These are phyloP conservation scores for Vireo griseus DNA, from an alignment of 2,797 vertebrate species.

Conservation along the genomic window DNA sequence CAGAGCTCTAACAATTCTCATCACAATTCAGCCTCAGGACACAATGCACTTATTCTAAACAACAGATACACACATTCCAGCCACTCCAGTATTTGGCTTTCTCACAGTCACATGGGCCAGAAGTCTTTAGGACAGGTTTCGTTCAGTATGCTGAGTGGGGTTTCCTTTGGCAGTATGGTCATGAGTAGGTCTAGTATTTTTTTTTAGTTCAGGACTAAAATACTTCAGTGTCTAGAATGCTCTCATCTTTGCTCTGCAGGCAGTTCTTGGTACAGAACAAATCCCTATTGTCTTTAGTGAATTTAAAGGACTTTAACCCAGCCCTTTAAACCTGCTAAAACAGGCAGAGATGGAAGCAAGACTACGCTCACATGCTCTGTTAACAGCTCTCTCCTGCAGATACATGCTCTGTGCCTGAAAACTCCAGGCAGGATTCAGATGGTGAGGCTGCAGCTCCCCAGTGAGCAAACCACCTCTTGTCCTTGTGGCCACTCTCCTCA, in stretches of 20 bases:
- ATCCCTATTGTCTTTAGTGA: neutral
- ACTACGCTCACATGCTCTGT: slow-evolving; percentile 43
- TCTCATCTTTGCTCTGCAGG: neutral
- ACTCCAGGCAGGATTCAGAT: slow-evolving; percentile 23
- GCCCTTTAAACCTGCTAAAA: slow-evolving; percentile 32
- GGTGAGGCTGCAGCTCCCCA: slow-evolving; percentile 20
- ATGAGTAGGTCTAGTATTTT: neutral
- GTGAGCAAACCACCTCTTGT: slow-evolving; percentile 29
- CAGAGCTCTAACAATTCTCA: neutral
- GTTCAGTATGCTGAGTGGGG: neutral
- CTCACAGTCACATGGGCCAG: neutral
- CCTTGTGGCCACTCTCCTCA: neutral
- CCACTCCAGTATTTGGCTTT: neutral
- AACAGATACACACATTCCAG: neutral
- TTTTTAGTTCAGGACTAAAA: slow-evolving; percentile 37
- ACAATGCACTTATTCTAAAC: neutral
- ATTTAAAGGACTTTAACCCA: neutral
- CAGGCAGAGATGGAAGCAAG: slow-evolving; percentile 51
- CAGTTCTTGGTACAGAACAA: slow-evolving; percentile 51
- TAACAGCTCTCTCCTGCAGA: slow-evolving; percentile 32
- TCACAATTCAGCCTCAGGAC: neutral
- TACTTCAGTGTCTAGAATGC: slow-evolving; percentile 16
- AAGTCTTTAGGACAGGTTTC: slow-evolving; percentile 8
- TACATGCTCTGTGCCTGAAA: neutral
- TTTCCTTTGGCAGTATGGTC: slow-evolving; percentile 63